Evolutionary conservation across 2,797 vertebrate genomes (phyloP), one percentile per base, ranked within the genome.

Genomic region (Emys orbicularis): DNA sequence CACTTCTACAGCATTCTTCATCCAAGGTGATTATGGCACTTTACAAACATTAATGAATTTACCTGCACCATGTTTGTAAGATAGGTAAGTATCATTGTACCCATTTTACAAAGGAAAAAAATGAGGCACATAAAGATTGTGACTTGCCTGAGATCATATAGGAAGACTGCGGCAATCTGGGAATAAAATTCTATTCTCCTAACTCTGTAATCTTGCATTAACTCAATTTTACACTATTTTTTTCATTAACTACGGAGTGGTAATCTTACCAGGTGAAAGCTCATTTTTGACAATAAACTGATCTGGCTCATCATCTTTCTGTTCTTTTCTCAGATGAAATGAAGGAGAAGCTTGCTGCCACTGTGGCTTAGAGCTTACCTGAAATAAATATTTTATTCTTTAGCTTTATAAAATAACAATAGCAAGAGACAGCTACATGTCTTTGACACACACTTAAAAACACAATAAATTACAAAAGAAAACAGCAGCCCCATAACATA

Each of bases 341-440:
- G 96, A 96, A 18, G 98, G 98, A 5, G 95, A 79, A 3, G 93
- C 86, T 76, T 98, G 97, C 88, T 98, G 97, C 98, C 98, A 99
- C 34, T 91, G 84, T 16, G 98, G 98, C 93, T 98, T 98, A 19
- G 89, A 86, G 18, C 86, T 97, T 61, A 88, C 86, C 99, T 98
- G 90, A 91, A 95, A 95, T 4, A 93, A 31, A 54, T 86, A 93
- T 54, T 59, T 61, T 31, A 29, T 34, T 37, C 52, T 92, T 88
- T 50, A 88, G 27, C 23, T 84, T 82, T 65, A 68, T 5, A 49
- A 34, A 52, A 90, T 81, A 49, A 34, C 6, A 59, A 21, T 47
- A 57, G 34, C 44, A 52, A 80, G 12, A 4, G 13, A 19, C 4
- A 53, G 37, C 31, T 82, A 56, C 12, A 68, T 72, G n/a, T 72